Evolutionary conservation across 1,140 invertebrate genomes (phyloP).

Genomic region (Tribolium madens): DNA sequence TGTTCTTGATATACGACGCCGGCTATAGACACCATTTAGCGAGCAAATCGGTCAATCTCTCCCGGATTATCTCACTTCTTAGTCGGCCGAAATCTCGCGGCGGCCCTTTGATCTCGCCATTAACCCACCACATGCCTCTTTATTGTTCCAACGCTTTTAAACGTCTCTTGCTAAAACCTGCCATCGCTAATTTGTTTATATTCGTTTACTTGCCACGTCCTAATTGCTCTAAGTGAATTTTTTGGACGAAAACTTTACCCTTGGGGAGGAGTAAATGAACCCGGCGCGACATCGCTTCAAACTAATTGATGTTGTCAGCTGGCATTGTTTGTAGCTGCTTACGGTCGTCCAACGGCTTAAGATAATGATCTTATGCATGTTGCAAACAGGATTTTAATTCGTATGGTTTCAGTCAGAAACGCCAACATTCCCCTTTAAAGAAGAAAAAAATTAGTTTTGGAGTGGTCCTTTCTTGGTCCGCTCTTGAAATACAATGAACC

Average conservation of each 20-base stretch:
- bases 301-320: conserved; percentile 32
- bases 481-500: not conserved
- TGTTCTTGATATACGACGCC: conserved; percentile 38
- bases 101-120: conserved; percentile 27
- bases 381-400: conserved; percentile 36
- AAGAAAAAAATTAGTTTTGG: not conserved
- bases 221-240: conserved; percentile 31
- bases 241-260: not conserved
- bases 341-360: conserved; percentile 19
- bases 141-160: conserved; percentile 38
- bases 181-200: conserved; percentile 32
- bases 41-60: conserved; percentile 20
- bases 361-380: conserved; percentile 34
- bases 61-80: not conserved
- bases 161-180: conserved; percentile 25
- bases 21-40: conserved; percentile 17
- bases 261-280: not conserved
- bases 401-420: conserved; percentile 26
- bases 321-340: conserved; percentile 24
- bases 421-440: conserved; percentile 1
- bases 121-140: no score
- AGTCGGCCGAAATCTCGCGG: not conserved
- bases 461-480: not conserved
- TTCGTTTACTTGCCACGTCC: conserved; percentile 21
- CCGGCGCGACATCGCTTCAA: not conserved